Evolutionary conservation across 2,113 vertebrate species (phyloP), one percentile per base, ranked within the genome.

Genomic region (Plectropomus leopardus): DNA sequence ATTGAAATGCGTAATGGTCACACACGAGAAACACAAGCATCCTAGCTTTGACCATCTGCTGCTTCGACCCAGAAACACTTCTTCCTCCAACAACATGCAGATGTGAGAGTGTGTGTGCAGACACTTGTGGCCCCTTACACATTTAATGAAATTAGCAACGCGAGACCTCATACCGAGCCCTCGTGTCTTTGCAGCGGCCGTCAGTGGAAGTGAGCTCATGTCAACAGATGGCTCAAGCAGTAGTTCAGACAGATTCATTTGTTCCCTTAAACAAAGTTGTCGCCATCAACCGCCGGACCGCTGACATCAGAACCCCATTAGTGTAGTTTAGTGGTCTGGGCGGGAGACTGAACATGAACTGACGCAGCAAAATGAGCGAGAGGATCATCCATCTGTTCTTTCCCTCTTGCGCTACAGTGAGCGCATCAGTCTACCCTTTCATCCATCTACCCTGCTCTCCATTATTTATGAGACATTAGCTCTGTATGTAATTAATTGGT

Each of bases 401-500:
- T 55, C 68, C 78, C 69, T 72, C 63, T 69, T 28, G 51, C 17
- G 6, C 65, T 45, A 59, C 68, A 60, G 30, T 21, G 67, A 79
- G 58, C 8, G 1, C 60, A 78, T 86, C 81, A 83, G 80, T 88
- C 77, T 44, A 58, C 66, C 66, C 84, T 65, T 73, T 78, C 78
- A 80, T 88, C 70, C 79, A 24, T 86, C 70, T 26, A 70, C 66
- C 55, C 63, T 23, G 17, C 86, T 65, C 45, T 87, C 70, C 61
- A 82, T 92, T 90, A 88, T 91, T 87, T 83, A 91, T 87, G 76
- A 88, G 75, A 87, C 89, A 88, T 89, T 86, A 87, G 85, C 81
- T 88, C 70, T 88, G 72, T 70, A 57, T 77, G 78, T 92, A 93
- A 94, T 93, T 93, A 92, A 94, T 89, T 87, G 83, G 61, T 63